These are phyloP conservation scores for Brachyptera risi DNA, from an alignment of 2,888 invertebrate genomes.

Conservation along the genomic window DNA sequence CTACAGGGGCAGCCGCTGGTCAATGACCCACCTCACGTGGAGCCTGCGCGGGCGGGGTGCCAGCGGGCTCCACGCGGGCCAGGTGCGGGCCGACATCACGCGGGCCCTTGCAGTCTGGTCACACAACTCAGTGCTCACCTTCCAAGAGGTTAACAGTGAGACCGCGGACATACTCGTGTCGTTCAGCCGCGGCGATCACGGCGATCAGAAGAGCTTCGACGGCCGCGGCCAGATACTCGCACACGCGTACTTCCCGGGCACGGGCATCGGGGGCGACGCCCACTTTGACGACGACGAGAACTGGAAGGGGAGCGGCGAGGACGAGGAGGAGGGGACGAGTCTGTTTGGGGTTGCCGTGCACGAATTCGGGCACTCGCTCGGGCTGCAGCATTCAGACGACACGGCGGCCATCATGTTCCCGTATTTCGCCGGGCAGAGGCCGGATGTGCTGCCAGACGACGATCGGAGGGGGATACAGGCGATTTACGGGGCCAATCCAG, in stretches of 20 bases:
- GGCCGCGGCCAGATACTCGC: conserved; percentile 67
- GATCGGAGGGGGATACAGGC: background rate
- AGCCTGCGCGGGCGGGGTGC: background rate
- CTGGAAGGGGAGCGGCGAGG: conserved; percentile 53
- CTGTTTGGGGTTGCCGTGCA: conserved; percentile 61
- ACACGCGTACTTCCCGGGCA: conserved; percentile 71
- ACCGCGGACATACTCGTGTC: conserved; percentile 69
- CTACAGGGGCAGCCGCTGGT: background rate
- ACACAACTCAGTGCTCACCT: conserved; percentile 57
- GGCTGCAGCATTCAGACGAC: conserved; percentile 64
- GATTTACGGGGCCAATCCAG: too few species aligned
- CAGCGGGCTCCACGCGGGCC: conserved; percentile 43
- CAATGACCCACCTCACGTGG: background rate
- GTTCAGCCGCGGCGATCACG: conserved; percentile 64
- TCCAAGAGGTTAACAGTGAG: conserved; percentile 47
- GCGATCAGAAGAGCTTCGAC: conserved; percentile 72
- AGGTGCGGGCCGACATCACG: conserved; percentile 53
- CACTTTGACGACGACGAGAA: conserved; percentile 76
- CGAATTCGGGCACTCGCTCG: conserved; percentile 73
- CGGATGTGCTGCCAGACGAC: conserved; percentile 55
- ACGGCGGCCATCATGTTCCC: conserved; percentile 70
- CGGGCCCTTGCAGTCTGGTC: conserved; percentile 56
- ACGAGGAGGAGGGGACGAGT: background rate
- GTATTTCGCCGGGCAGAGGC: conserved; percentile 39
- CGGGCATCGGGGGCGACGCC: conserved; percentile 60